A percentile compares a stretch with the other conserved stretches of the same genome.
phyloP scores from a whole-genome alignment of 1,140 invertebrate genomes.

The Euwallacea similis region DNA sequence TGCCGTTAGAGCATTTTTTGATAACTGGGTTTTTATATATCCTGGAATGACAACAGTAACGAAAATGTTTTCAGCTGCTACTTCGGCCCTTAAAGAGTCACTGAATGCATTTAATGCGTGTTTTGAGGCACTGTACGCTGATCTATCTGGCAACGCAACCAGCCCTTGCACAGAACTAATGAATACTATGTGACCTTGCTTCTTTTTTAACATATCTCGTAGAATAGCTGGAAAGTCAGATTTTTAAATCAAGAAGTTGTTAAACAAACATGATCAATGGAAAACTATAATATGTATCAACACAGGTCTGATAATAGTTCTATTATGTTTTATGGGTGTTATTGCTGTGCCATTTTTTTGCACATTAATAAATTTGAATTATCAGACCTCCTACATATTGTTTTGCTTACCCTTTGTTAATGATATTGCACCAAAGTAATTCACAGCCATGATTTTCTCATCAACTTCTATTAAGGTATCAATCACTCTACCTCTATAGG shows the following conservation, averaged over 20 bases:
- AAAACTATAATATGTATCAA: conserved; percentile 1
- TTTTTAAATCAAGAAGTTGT: conserved; percentile 6
- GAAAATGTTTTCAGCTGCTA: conserved; percentile 71
- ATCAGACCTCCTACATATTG: background rate
- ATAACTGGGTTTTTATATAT: conserved; percentile 87
- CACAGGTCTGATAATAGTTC: no score
- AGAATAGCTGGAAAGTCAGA: conserved; percentile 68
- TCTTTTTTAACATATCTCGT: conserved; percentile 77
- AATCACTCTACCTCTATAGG: conserved; percentile 75
- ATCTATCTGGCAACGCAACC: conserved; percentile 85
- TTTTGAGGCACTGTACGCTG: conserved; percentile 91
- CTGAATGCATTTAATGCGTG: conserved; percentile 90
- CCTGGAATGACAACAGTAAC: conserved; percentile 85
- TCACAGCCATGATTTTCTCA: conserved; percentile 87
- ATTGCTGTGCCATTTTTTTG: no score
- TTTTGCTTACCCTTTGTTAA: conserved; percentile 79
- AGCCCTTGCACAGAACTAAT: conserved; percentile 94
- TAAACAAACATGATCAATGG: background rate
- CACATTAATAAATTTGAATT: background rate
- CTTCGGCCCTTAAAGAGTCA: conserved; percentile 81
- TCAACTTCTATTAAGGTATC: conserved; percentile 84
- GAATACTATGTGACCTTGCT: conserved; percentile 82
- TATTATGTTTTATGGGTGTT: no score
- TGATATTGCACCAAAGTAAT: conserved; percentile 91
- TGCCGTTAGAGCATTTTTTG: conserved; percentile 83